Evolutionary conservation across 2,888 invertebrate genomes (phyloP), one percentile per base, ranked within the genome.

Genomic region (Eutolmus rufibarbis): DNA sequence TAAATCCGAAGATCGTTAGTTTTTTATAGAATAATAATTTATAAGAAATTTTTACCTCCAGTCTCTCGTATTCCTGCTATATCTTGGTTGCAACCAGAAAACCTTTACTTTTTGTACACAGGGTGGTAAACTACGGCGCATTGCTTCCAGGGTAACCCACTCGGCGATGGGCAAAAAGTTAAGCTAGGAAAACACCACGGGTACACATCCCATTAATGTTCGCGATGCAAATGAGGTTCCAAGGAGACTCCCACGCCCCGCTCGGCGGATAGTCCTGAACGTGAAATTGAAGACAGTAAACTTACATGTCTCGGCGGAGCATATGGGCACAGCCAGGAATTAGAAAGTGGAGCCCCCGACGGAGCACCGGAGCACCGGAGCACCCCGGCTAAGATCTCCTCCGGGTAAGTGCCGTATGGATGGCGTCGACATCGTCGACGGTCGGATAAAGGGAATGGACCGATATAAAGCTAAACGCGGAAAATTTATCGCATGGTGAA

Each of bases 261-360:
- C 28, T 40, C 37, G 66, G 40, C 66, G 56, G 57, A 66, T 82
- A 46, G 28, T 74, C 85, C 31, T 74, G 74, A 85, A 85, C 85
- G 74, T 85, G 85, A 85, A 85, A 85, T 85, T 85, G 85, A 85
- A 85, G 85, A 85, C 37, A 85, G 85, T 85, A 85, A 85, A 85
- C 85, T 85, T 74, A 85, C 85, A 85, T 85, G 66, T 66, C 34
- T 34, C 66, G 74, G 76, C 28, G 51, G 19, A 85, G 85, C 85
- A 85, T 85, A 85, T 85, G 85, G 85, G 85, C 74, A 46, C 43
- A 46, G 46, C 23, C 31, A 31, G 14, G 85, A 74, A 85, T 74
- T 74, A 74, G 85, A 46, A 74, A 85, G 85, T 85, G 74, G 66
- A 23, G 28, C 23, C 9, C 23, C 66, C 66, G 14, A 46, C 43